Conservation (phyloP, 2,797 vertebrate species). For the Fundulus diaphanus region DNA sequence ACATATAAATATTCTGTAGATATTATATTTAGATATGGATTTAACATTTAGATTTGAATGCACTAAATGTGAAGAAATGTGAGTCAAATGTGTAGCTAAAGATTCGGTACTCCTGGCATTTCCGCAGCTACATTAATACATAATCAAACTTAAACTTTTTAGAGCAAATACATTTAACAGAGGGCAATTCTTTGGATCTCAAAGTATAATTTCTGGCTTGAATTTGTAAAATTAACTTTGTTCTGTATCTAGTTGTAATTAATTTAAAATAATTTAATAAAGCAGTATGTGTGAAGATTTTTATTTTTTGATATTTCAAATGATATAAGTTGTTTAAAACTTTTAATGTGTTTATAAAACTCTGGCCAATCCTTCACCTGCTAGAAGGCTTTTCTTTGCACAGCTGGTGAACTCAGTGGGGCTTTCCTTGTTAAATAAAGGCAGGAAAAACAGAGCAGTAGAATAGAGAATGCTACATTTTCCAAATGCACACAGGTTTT, state of each 20-base stretch:
- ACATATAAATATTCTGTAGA: too few relatives aligned
- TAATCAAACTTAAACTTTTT: not conserved
- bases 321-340: not conserved
- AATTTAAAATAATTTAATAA: not conserved
- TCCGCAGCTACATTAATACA: not conserved
- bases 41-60: too few relatives aligned
- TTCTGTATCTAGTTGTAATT: not conserved
- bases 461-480: slow-evolving; percentile 8
- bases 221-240: not conserved
- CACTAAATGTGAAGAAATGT: too few relatives aligned
- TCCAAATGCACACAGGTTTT: slow-evolving; percentile 51
- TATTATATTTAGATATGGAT: too few relatives aligned
- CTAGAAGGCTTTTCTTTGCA: not conserved
- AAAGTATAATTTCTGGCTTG: not conserved
- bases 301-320: not conserved
- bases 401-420: not conserved
- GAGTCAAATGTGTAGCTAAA: too few relatives aligned
- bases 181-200: not conserved
- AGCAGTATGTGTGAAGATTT: not conserved
- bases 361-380: not conserved
- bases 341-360: not conserved
- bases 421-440: not conserved
- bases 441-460: slow-evolving; percentile 11
- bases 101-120: too few relatives aligned
- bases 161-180: not conserved